Evolutionary conservation across 1,140 invertebrate species (phyloP), one percentile per base, ranked within the genome.

Genomic region (Drosophila pachea): DNA sequence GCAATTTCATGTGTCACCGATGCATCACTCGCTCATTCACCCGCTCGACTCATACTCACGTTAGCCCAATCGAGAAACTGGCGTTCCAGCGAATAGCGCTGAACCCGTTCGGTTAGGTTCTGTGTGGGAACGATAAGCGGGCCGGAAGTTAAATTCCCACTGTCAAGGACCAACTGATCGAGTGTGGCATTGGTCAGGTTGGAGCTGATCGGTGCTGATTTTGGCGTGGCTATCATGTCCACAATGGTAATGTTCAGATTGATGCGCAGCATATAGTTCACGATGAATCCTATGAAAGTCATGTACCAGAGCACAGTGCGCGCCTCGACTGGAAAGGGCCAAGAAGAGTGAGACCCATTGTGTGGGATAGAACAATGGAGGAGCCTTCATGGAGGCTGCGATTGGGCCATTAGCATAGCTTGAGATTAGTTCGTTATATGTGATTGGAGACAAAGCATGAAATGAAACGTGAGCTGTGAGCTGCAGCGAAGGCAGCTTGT

Each of bases 161-260:
- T 53, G 12, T 82, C 78, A 14, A 12, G 2, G 40, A 7, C 7
- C 40, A 14, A 5, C 40, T 6, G n/a, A 7, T 43, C 12, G 5
- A 43, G 4, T 36, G n/a, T 76, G 52, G 73, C 14, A 50, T 84
- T 76, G 22, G n/a, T 48, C 5, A 36, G 32, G 22, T 60, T 62
- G 4, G 12, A 5, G 33, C 42, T 16, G 7, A 43, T 22, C 12
- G 40, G 9, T 4, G 16, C 14, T 6, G 29, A 78, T 1, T 42
- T 43, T 1, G 31, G 52, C 40, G 12, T 22, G 43, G 91, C 89
- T 0, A 95, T 93, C 95, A 97, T 97, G 14, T 94, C 93, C 8
- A 97, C 95, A 63, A 97, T 95, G 7, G 95, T 95, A n/a, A 97
- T 93, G 77, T 95, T 96, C 9, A 97, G 89, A 88, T 96, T 96